phyloP scores from a whole-genome alignment of 2,888 invertebrate species.

The Pasiphila rectangulata region DNA sequence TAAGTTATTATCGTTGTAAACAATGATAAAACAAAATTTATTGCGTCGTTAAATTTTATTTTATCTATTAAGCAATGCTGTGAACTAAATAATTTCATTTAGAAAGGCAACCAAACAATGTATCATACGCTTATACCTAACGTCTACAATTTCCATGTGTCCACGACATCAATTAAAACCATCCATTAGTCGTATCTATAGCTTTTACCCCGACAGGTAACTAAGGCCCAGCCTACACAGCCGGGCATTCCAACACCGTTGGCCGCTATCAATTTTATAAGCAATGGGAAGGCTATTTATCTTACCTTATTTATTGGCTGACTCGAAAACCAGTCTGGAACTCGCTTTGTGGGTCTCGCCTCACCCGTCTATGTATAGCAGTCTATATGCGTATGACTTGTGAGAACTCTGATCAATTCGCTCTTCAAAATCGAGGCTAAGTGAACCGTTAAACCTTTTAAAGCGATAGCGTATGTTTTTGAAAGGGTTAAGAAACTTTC shows the following conservation, averaged over 20 bases:
- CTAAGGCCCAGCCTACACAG: constrained; percentile 58
- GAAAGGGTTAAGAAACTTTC: constrained; percentile 65
- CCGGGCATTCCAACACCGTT: constrained; percentile 63
- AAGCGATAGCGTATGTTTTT: constrained; percentile 41
- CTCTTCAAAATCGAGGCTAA: constrained; percentile 48
- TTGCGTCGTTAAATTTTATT: not conserved
- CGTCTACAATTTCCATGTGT: constrained; percentile 24
- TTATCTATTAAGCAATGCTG: not conserved
- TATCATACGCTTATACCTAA: constrained; percentile 7
- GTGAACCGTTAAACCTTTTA: constrained; percentile 48
- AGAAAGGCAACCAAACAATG: constrained; percentile 1
- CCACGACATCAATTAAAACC: constrained; percentile 47
- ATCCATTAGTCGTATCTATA: constrained; percentile 54
- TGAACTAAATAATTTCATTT: not conserved
- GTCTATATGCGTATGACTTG: constrained; percentile 44
- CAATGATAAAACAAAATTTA: constrained; percentile 3
- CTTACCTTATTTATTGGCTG: constrained; percentile 78
- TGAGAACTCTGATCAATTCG: constrained; percentile 41
- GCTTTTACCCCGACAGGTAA: constrained; percentile 45
- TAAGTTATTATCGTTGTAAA: not conserved
- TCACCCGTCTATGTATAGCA: constrained; percentile 55
- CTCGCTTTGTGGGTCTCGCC: constrained; percentile 56
- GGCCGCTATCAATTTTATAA: constrained; percentile 78
- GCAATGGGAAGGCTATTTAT: constrained; percentile 76
- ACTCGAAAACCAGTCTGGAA: constrained; percentile 72